These are phyloP conservation scores for Diarsia brunnea DNA, from an alignment of 2,888 invertebrate species.

Conservation along the genomic window DNA sequence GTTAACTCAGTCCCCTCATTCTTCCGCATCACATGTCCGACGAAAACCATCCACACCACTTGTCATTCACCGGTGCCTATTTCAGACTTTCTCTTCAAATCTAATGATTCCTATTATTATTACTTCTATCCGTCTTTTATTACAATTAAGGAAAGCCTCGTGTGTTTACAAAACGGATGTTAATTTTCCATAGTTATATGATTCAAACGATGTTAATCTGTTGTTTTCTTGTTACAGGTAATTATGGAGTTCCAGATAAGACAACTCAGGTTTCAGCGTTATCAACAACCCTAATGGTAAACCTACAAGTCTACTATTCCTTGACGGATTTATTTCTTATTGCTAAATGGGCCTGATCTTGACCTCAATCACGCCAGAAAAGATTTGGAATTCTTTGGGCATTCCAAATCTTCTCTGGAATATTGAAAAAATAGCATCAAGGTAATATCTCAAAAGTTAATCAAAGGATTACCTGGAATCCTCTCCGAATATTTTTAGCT, in stretches of 20 bases:
- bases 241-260: slow-evolving; percentile 34
- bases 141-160: background rate
- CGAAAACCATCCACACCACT: too few species aligned
- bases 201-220: slow-evolving; percentile 1
- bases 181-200: background rate
- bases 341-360: too few species aligned
- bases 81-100: background rate
- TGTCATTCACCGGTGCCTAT: too few species aligned
- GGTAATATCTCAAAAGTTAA: slow-evolving; percentile 30
- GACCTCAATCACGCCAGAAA: too few species aligned
- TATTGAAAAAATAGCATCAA: background rate
- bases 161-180: background rate
- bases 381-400: too few species aligned
- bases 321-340: background rate
- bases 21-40: too few species aligned
- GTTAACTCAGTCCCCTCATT: too few species aligned
- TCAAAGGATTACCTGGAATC: slow-evolving; percentile 57
- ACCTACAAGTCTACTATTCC: background rate
- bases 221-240: slow-evolving; percentile 53
- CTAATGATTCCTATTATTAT: background rate
- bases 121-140: background rate
- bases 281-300: background rate
- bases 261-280: background rate
- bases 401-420: background rate
- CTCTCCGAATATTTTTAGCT: slow-evolving; percentile 48